phyloP scores from a whole-genome alignment of 2,113 vertebrate species.

The Anser cygnoides region DNA sequence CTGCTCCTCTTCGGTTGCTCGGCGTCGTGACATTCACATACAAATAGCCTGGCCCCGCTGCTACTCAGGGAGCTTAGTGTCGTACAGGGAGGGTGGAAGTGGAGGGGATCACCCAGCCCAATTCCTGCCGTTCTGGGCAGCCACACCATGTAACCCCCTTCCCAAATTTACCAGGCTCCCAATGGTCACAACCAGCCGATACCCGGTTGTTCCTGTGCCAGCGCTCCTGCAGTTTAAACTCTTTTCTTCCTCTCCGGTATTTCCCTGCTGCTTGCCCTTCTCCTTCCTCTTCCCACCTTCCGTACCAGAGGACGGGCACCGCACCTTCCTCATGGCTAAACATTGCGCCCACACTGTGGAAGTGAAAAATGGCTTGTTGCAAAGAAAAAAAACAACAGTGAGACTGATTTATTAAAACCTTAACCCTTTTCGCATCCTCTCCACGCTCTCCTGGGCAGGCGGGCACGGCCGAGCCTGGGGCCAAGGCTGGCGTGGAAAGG shows the following conservation, averaged over 20 bases:
- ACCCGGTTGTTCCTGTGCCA: conserved; percentile 37
- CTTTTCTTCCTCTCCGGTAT: neutral
- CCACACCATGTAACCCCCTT: neutral
- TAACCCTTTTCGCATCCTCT: neutral
- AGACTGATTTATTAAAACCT: neutral
- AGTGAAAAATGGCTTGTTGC: neutral
- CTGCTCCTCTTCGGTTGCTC: neutral
- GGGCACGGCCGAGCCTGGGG: neutral
- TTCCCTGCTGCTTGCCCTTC: neutral
- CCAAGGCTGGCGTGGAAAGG: neutral
- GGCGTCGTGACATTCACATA: neutral
- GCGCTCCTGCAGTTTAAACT: neutral
- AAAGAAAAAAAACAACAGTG: neutral
- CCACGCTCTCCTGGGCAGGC: neutral
- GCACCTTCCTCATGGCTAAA: neutral
- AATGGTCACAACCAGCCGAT: conserved; percentile 13
- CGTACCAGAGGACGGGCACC: neutral
- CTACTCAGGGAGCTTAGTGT: neutral
- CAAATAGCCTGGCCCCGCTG: neutral
- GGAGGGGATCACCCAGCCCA: neutral
- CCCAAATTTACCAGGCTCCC: conserved; percentile 30
- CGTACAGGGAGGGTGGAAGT: neutral
- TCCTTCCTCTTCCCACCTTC: neutral
- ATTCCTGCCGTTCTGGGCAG: conserved; percentile 32
- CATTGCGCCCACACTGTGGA: neutral